These are phyloP conservation scores for Athripsodes cinereus DNA, from an alignment of 2,888 invertebrate genomes.

Conservation along the genomic window DNA sequence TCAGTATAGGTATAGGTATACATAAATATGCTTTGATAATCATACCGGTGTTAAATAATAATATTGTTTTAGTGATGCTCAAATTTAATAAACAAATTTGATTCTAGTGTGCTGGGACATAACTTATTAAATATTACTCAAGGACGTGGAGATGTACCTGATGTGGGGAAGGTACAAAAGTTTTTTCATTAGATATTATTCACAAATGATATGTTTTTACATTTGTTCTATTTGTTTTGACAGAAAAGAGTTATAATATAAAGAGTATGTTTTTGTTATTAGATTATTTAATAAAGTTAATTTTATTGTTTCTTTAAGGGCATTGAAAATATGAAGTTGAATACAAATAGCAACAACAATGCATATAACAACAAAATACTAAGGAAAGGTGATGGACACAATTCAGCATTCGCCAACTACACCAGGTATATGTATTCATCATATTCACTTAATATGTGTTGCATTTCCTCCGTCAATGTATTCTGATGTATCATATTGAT, in stretches of 20 bases:
- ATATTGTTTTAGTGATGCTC: not conserved
- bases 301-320: not conserved
- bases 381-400: slow-evolving; percentile 37
- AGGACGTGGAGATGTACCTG: slow-evolving; percentile 35
- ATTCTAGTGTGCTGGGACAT: slow-evolving; percentile 41
- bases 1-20: no score
- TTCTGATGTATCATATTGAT: no score
- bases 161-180: not conserved
- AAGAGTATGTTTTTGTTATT: no score
- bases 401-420: slow-evolving; percentile 47
- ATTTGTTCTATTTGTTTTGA: no score
- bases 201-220: no score
- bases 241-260: no score
- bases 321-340: slow-evolving; percentile 4
- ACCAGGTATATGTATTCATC: slow-evolving; percentile 32
- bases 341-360: not conserved
- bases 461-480: no score
- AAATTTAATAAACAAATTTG: not conserved
- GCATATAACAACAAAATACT: slow-evolving; percentile 31
- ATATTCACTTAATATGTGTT: no score
- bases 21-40: no score
- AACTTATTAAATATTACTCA: slow-evolving; percentile 43
- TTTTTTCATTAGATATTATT: no score
- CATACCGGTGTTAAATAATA: not conserved
- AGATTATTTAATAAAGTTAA: no score